Evolutionary conservation across 2,113 vertebrate genomes (phyloP).

Genomic region (Phalacrocorax pelagicus): DNA sequence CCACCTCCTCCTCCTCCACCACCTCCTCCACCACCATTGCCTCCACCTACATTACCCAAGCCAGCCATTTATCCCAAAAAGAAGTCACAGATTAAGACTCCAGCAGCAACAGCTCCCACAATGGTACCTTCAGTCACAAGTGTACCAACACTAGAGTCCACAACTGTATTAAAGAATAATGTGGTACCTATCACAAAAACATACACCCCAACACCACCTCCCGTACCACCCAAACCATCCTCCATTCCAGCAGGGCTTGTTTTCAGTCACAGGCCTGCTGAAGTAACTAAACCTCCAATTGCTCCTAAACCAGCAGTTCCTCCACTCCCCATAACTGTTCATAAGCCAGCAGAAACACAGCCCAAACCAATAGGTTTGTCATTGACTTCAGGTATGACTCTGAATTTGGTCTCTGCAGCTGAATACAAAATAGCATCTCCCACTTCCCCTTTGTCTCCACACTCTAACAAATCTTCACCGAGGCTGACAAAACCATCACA

Average conservation of each 20-base stretch:
- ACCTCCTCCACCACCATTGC: constrained; percentile 79
- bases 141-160: constrained; percentile 58
- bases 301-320: constrained; percentile 83
- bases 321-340: constrained; percentile 76
- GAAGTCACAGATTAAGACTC: constrained; percentile 71
- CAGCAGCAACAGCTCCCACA: constrained; percentile 48
- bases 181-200: constrained; percentile 74
- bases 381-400: constrained; percentile 80
- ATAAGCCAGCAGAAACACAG: constrained; percentile 78
- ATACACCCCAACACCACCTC: constrained; percentile 83
- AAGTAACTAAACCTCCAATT: constrained; percentile 87
- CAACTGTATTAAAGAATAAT: constrained; percentile 65
- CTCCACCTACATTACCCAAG: constrained; percentile 76
- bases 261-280: constrained; percentile 87
- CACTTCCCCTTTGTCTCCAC: constrained; percentile 91
- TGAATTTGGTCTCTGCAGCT: constrained; percentile 84
- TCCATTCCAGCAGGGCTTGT: constrained; percentile 89
- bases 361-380: constrained; percentile 83
- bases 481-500: constrained; percentile 85
- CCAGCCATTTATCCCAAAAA: constrained; percentile 83
- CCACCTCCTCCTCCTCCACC: constrained; percentile 66
- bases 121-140: constrained; percentile 22
- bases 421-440: constrained; percentile 89
- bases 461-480: constrained; percentile 83
- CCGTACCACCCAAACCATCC: constrained; percentile 93